phyloP scores from a whole-genome alignment of 2,113 vertebrate genomes.

The Odontesthes bonariensis region DNA sequence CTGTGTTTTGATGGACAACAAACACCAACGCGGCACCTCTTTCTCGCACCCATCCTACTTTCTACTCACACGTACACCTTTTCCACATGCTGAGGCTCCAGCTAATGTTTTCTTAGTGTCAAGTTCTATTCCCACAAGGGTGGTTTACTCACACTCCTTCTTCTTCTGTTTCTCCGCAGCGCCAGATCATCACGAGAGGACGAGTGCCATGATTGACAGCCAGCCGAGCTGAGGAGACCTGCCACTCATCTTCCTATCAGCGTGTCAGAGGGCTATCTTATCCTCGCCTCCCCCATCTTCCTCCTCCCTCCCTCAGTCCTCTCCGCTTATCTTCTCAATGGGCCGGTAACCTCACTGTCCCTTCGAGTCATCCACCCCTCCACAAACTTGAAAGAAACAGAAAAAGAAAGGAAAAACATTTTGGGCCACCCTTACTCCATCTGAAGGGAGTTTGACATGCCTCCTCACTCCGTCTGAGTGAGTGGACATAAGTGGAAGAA shows the following conservation, averaged over 20 bases:
- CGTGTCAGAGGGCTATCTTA: constrained; percentile 71
- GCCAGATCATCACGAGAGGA: constrained; percentile 80
- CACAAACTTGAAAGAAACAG: constrained; percentile 48
- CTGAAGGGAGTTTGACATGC: constrained; percentile 78
- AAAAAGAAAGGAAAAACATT: not conserved
- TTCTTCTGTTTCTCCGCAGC: constrained; percentile 86
- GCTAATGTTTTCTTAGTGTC: constrained; percentile 82
- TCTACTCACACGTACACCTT: constrained; percentile 47
- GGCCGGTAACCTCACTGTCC: constrained; percentile 48
- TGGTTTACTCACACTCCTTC: constrained; percentile 79
- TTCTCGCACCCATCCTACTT: constrained; percentile 29
- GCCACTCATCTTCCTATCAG: constrained; percentile 82
- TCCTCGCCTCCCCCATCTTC: constrained; percentile 56
- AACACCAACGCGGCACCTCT: constrained; percentile 56
- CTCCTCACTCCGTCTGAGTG: constrained; percentile 73
- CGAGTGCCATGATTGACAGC: constrained; percentile 88
- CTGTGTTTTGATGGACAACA: constrained; percentile 68
- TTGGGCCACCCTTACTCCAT: constrained; percentile 43
- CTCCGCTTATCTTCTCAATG: constrained; percentile 66
- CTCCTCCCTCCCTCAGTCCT: constrained; percentile 46
- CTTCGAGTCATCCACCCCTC: constrained; percentile 1
- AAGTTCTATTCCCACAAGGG: constrained; percentile 72
- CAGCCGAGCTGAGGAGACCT: constrained; percentile 80
- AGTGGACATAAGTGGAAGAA: constrained; percentile 39
- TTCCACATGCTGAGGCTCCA: constrained; percentile 5